phyloP scores from a whole-genome alignment of 2,113 vertebrate species.

The Tretioscincus oriximinensis region DNA sequence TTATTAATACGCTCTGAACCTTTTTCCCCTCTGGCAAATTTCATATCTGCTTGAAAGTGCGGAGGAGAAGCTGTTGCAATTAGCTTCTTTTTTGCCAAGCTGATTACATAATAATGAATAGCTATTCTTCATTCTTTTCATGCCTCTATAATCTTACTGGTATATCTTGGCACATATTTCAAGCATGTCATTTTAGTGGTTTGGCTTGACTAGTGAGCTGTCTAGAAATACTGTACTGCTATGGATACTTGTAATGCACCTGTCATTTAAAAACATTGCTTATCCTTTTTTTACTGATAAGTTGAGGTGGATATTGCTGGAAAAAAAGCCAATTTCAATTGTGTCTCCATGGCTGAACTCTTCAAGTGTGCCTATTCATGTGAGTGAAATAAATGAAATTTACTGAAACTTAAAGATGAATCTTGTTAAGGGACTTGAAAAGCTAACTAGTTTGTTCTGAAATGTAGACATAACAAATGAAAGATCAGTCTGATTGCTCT shows the following conservation, averaged over 20 bases:
- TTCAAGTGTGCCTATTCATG: neutral
- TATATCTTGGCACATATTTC: constrained; percentile 48
- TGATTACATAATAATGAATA: constrained; percentile 43
- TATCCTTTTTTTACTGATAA: constrained; percentile 1
- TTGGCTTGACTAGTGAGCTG: constrained; percentile 38
- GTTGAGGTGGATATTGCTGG: neutral
- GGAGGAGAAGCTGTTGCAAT: constrained; percentile 19
- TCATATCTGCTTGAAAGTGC: neutral
- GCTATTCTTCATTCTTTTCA: constrained; percentile 37
- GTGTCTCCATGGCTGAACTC: neutral
- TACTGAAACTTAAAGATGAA: neutral
- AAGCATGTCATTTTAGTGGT: constrained; percentile 35
- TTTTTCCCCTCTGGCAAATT: constrained; percentile 32
- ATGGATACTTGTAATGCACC: constrained; percentile 19
- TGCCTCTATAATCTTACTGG: constrained; percentile 38
- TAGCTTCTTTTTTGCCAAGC: neutral
- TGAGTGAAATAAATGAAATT: neutral
- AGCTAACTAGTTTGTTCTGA: neutral
- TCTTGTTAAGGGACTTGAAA: neutral
- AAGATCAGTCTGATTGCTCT: neutral
- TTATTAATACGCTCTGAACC: neutral
- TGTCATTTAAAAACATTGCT: constrained; percentile 24
- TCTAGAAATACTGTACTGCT: constrained; percentile 38
- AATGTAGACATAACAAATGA: neutral
- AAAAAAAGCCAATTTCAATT: neutral